Evolutionary conservation across 1,140 invertebrate species (phyloP).

Genomic region (Pristionchus pacificus): DNA sequence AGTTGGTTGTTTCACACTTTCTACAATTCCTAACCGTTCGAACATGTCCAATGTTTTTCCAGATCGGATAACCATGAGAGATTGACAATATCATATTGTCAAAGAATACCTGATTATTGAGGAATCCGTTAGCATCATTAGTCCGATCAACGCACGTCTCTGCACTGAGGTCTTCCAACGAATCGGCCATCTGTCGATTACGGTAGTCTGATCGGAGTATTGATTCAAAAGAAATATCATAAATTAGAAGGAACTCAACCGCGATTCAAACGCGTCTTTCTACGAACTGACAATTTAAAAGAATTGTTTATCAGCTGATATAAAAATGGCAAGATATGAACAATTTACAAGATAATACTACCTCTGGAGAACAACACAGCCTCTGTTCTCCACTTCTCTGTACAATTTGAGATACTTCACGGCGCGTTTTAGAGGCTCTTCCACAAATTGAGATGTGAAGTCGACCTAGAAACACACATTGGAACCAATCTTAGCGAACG

Average conservation of each 20-base stretch:
- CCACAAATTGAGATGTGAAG: conserved; percentile 6
- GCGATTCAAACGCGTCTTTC: no score
- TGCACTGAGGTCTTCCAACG: conserved; percentile 3
- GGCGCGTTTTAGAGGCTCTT: conserved; percentile 11
- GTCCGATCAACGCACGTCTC: conserved; percentile 8
- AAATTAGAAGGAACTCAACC: no score
- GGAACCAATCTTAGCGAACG: no score
- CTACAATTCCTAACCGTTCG: not conserved
- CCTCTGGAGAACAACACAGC: not conserved
- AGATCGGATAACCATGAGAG: not conserved
- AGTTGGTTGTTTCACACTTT: not conserved
- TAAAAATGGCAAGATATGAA: not conserved
- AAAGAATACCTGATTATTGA: conserved; percentile 12
- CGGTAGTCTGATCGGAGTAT: not conserved
- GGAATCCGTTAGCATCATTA: conserved; percentile 4
- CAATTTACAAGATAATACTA: not conserved
- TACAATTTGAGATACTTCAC: conserved; percentile 18
- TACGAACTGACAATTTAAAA: not conserved
- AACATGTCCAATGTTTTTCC: no score
- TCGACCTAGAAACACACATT: conserved; percentile 13
- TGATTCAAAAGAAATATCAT: not conserved
- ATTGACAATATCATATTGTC: conserved; percentile 3
- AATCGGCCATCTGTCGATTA: conserved; percentile 18
- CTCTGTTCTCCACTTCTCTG: not conserved
- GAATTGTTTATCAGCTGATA: not conserved